Evolutionary conservation across 92 coral and sea anemone genomes (phyloP), one percentile per base, ranked within the genome.

Genomic region (Actinernus sp.): DNA sequence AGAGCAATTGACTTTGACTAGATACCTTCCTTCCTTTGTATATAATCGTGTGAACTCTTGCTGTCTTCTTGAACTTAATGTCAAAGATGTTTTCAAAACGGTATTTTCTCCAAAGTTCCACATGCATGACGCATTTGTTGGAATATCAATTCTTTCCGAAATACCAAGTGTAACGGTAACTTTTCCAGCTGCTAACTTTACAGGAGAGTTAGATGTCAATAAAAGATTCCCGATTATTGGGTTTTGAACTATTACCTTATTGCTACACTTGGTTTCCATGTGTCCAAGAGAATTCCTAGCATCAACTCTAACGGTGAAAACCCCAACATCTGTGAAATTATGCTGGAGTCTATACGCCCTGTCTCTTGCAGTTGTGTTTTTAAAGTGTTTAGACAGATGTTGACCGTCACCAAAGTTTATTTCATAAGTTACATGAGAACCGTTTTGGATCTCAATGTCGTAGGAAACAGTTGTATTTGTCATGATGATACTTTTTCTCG

Each of bases 61-160:
- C 21, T 71, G 78, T 7, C 37, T 12, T 11, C 31, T 18, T 0
- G 57, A 20, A 14, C 19, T 27, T 19, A 49, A 4, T 31, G 30
- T 13, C 17, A 56, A 21, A n/a, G 24, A 48, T 1, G 54, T 20
- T 4, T 18, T 22, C 6, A 17, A 33, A 4, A 44, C 49, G 7
- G 29, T 60, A n/a, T 64, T 71, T 32, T 90, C 89, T 9, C 92
- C 92, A 57, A 90, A 90, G 3, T 31, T n/a, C 97, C 97, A 85
- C 0, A 32, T 36, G 28, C 97, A 90, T 9, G 76, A 51, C 0
- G 75, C 86, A 59, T 86, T 48, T 9, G 87, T 80, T 10, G 97
- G 89, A 8, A 34, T 16, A 30, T 64, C 31, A 7, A 44, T 25
- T 2, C 28, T 12, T 38, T 17, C 16, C 30, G 20, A 0, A 13